A percentile compares a stretch with the other conserved stretches of the same genome.
Conservation (phyloP, 2,888 invertebrate species). For the Heliconius charithonia region DNA sequence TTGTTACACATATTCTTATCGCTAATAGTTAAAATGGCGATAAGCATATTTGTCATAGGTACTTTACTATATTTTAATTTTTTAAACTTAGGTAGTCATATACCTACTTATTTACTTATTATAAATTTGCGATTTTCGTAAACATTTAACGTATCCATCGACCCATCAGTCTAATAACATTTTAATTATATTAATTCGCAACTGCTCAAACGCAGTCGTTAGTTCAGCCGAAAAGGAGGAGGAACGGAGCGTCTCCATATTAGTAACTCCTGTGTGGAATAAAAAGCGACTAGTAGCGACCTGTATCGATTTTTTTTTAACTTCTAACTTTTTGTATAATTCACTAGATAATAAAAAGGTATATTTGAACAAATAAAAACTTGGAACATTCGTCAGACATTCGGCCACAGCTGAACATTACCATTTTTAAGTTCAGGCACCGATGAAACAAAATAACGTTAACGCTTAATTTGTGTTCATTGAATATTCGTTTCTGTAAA, state of each 20-base stretch:
- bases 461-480: not conserved
- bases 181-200: not conserved
- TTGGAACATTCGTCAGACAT: too few species aligned
- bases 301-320: too few species aligned
- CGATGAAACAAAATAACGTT: conserved; percentile 1
- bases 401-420: too few species aligned
- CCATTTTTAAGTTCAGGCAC: not conserved
- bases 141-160: not conserved
- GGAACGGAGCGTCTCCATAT: too few species aligned
- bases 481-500: not conserved
- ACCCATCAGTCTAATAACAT: not conserved
- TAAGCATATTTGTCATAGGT: not conserved
- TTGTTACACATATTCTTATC: conserved; percentile 3
- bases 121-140: not conserved
- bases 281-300: too few species aligned
- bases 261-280: too few species aligned
- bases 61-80: not conserved
- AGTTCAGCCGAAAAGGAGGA: too few species aligned
- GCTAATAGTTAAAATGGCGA: not conserved
- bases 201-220: not conserved
- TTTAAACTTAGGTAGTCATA: not conserved
- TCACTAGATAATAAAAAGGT: too few species aligned
- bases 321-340: too few species aligned
- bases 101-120: not conserved
- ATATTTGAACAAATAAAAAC: too few species aligned